Evolutionary conservation across 2,888 invertebrate species (phyloP).

Genomic region (Pristionchus mayeri): DNA sequence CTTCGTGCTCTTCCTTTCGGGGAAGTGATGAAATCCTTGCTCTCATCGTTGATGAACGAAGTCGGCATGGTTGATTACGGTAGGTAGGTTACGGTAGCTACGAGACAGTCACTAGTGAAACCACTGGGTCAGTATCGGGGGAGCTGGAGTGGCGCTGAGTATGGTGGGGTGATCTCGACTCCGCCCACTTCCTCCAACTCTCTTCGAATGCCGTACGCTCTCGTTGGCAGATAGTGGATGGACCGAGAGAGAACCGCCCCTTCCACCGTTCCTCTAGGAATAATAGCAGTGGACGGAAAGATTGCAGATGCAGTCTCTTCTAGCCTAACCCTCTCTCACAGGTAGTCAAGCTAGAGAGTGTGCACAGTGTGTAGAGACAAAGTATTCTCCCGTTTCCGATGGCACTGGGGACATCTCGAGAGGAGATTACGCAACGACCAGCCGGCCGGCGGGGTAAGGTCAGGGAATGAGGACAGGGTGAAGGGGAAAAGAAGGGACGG

Average conservation of each 20-base stretch:
- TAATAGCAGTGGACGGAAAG: too few species aligned
- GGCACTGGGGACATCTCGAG: neutral
- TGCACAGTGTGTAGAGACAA: neutral
- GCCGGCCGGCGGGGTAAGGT: constrained; percentile 16
- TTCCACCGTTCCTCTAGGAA: neutral
- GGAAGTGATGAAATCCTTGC: constrained; percentile 8
- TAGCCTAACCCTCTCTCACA: too few species aligned
- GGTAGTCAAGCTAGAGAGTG: neutral
- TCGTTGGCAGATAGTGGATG: neutral
- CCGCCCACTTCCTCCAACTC: constrained; percentile 10
- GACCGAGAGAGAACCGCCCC: too few species aligned
- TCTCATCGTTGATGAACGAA: neutral
- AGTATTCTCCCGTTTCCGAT: neutral
- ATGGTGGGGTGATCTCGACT: neutral
- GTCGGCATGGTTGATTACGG: constrained; percentile 22
- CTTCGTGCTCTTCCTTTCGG: neutral
- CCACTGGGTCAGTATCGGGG: neutral
- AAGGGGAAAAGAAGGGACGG: neutral
- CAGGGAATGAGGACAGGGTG: constrained; percentile 9
- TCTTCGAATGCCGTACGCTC: neutral
- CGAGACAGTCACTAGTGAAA: constrained; percentile 29
- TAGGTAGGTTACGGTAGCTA: constrained; percentile 1
- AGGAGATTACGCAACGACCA: constrained; percentile 17
- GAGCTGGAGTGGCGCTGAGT: neutral
- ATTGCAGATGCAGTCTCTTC: too few species aligned